Percentiles rank a stretch among this genome's conserved stretches.
Conservation (phyloP, 2,797 vertebrate genomes). For the Syndactyla subalaris region DNA sequence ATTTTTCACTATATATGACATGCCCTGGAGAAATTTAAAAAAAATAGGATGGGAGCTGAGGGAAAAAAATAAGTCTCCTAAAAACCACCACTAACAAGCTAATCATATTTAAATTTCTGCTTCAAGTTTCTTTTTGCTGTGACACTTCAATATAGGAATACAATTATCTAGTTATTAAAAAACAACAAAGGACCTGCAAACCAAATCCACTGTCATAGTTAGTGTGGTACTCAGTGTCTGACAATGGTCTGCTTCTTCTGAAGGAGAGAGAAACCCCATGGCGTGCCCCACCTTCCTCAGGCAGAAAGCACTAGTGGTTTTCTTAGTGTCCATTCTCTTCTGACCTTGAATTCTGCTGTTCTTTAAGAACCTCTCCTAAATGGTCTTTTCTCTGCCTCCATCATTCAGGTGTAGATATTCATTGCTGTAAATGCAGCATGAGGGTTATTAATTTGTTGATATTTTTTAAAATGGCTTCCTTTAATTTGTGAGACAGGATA, state of each 20-base stretch:
- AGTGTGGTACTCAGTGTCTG: neutral
- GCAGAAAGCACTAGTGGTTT: neutral
- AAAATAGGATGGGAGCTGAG: slow-evolving; percentile 39
- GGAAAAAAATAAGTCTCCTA: slow-evolving; percentile 26
- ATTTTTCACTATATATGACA: slow-evolving; percentile 62
- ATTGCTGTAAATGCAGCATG: neutral
- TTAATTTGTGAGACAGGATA: neutral
- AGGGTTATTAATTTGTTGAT: neutral
- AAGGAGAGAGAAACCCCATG: neutral
- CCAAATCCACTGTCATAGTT: neutral
- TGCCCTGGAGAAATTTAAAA: slow-evolving; percentile 47
- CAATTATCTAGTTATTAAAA: slow-evolving; percentile 50
- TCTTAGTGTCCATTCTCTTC: neutral
- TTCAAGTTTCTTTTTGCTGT: slow-evolving; percentile 48
- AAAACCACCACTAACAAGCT: slow-evolving; percentile 46
- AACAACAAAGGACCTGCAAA: neutral
- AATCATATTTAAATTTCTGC: slow-evolving; percentile 44
- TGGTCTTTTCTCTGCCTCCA: neutral
- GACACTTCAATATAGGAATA: slow-evolving; percentile 27
- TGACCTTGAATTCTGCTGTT: neutral
- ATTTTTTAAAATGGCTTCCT: neutral
- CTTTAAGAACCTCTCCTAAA: neutral
- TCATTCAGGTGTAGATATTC: neutral
- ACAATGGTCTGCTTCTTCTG: neutral
- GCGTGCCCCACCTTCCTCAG: neutral